Base-by-base conservation (phyloP, 1,140 invertebrate species). In the Cotesia glomerata region DNA sequence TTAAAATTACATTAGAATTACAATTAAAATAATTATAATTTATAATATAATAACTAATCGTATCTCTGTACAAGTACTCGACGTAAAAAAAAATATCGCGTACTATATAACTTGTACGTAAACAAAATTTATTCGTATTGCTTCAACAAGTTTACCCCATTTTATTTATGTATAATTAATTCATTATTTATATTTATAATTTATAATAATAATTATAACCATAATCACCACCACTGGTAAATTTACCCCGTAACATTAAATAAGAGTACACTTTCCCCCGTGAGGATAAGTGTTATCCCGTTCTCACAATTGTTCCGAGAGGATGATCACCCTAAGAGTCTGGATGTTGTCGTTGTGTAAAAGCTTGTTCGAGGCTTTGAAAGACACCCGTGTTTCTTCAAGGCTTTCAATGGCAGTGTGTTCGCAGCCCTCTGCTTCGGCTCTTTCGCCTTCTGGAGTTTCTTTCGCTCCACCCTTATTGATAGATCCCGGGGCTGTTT, bases 401-500 rank as follows among this genome's bases (percentile, higher is more conserved):
- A 78, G 73, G 59, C 75, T 79, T 61, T 82, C 84, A 59, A 77
- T 73, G 58, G 78, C 72, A 32, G 79, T 85, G 66, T 85, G 81
- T 63, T 86, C 85, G 78, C 86, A 86, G 34, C 85, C 85, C 68
- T 87, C 85, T 5, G 86, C 85, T 54, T 87, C 86, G n/a, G 84
- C 84, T 14, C 85, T 75, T 67, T 84, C 80, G 16, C 85, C 84
- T 9, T 81, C 79, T 0, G 83, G 80, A 5, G 66, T 64, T 7
- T 72, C 72, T 35, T 71, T 59, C 0, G 52, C 39, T 3, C 59
- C 64, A 4, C 34, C 51, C 32, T 45, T 67, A 32, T 74, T 34
- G 9, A 49, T 63, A 1, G 54, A 52, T 3, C 26, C 26, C 26
- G 26, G 2, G 26, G 26, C 26, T 26, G 26, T 26, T 26, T 26